A percentile compares a stretch with the other conserved stretches of the same genome.
Evolutionary conservation across 1,140 invertebrate genomes (phyloP).

Genomic region (Hycleus phaleratus): DNA sequence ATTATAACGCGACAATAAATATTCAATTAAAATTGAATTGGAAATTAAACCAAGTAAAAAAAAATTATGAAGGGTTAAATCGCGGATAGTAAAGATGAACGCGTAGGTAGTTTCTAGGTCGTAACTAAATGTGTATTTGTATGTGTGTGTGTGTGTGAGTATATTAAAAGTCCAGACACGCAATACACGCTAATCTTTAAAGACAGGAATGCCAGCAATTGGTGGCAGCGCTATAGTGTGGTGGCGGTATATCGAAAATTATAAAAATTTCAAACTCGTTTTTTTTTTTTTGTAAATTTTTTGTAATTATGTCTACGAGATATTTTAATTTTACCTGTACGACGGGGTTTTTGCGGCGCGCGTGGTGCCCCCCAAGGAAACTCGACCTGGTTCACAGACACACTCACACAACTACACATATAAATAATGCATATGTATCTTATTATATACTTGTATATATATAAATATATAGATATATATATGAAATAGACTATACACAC

Average conservation of each 20-base stretch:
- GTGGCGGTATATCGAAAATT: too few species aligned
- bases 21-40: not conserved
- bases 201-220: not conserved
- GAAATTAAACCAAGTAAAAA: too few species aligned
- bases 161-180: slow-evolving; percentile 7
- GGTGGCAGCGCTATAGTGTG: not conserved
- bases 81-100: slow-evolving; percentile 5
- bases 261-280: too few species aligned
- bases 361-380: too few species aligned
- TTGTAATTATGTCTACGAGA: too few species aligned
- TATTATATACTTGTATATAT: too few species aligned
- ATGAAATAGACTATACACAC: too few species aligned
- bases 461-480: too few species aligned
- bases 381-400: slow-evolving; percentile 3
- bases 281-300: too few species aligned
- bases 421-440: not conserved
- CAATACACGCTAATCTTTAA: slow-evolving; percentile 8
- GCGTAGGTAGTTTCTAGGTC: slow-evolving; percentile 16
- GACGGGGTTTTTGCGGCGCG: too few species aligned
- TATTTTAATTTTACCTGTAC: too few species aligned
- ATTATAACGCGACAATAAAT: not conserved
- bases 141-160: not conserved
- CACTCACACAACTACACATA: not conserved
- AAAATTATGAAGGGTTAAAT: not conserved
- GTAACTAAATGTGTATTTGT: slow-evolving; percentile 11